These are phyloP conservation scores for Forbesichthys agassizii DNA, from an alignment of 2,113 vertebrate genomes.

Conservation along the genomic window DNA sequence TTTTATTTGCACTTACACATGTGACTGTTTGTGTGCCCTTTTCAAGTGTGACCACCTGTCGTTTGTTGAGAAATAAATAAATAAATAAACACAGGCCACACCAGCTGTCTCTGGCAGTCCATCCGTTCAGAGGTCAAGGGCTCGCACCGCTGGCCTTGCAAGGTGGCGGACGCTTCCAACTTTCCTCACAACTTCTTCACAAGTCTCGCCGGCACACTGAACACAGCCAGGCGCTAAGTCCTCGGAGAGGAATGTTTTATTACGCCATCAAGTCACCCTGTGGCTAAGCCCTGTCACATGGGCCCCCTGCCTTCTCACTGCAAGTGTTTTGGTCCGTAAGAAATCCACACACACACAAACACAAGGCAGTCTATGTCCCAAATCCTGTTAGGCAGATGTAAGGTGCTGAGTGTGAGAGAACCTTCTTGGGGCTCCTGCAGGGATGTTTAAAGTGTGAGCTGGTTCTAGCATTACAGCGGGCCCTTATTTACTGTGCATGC, in stretches of 20 bases:
- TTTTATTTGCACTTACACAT: constrained; percentile 56
- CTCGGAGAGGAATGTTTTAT: constrained; percentile 69
- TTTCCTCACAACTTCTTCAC: constrained; percentile 77
- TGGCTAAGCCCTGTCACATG: constrained; percentile 74
- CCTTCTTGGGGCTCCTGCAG: constrained; percentile 33
- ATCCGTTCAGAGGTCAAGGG: constrained; percentile 83
- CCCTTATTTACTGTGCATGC: constrained; percentile 66
- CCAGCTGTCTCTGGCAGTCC: constrained; percentile 82
- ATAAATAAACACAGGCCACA: constrained; percentile 80
- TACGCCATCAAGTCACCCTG: constrained; percentile 65
- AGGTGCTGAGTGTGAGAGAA: constrained; percentile 44
- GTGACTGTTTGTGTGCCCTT: constrained; percentile 76
- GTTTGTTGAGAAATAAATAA: constrained; percentile 84
- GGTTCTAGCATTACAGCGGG: constrained; percentile 40
- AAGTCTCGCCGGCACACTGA: neutral
- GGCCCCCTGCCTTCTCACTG: constrained; percentile 54
- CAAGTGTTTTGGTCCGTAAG: constrained; percentile 56
- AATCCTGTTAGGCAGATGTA: constrained; percentile 64
- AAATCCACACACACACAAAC: constrained; percentile 20
- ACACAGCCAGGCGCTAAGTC: constrained; percentile 56
- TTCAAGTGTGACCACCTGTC: constrained; percentile 86
- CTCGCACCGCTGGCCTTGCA: constrained; percentile 83
- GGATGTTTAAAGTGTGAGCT: constrained; percentile 49
- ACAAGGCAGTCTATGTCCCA: constrained; percentile 33
- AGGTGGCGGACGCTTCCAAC: constrained; percentile 77